These are phyloP conservation scores for Calliopsis andreniformis DNA, from an alignment of 1,140 invertebrate genomes.

Conservation along the genomic window DNA sequence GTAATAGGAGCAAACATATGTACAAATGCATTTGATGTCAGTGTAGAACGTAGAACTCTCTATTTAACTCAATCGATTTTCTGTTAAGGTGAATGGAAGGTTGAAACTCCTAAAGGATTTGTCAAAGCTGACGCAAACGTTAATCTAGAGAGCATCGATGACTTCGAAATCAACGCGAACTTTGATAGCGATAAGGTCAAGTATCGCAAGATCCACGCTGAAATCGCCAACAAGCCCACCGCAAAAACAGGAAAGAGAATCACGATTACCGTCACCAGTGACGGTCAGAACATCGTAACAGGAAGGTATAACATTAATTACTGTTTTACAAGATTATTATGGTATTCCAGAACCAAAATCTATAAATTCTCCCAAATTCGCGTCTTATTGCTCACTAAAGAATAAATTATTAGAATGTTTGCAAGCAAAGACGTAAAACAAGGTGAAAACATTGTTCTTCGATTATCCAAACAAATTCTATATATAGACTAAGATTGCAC, in stretches of 20 bases:
- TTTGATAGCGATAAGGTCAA: conserved; percentile 86
- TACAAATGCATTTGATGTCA: too few species aligned
- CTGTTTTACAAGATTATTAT: not conserved
- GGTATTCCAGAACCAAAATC: too few species aligned
- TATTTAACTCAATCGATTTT: not conserved
- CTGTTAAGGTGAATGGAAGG: conserved; percentile 70
- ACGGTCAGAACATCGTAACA: conserved; percentile 85
- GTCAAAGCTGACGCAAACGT: conserved; percentile 80
- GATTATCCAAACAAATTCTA: not conserved
- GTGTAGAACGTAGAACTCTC: not conserved
- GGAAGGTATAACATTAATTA: conserved; percentile 82
- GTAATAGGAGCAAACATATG: conserved; percentile 77
- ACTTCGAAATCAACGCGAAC: conserved; percentile 84
- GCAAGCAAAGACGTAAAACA: not conserved
- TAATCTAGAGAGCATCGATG: conserved; percentile 84
- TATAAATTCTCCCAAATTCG: too few species aligned
- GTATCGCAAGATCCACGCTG: conserved; percentile 85
- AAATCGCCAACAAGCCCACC: conserved; percentile 84
- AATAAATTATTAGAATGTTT: not conserved
- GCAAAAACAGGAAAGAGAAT: conserved; percentile 84
- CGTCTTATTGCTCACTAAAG: too few species aligned
- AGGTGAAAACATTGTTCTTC: not conserved
- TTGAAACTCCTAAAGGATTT: conserved; percentile 75
- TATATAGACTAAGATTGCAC: conserved; percentile 33
- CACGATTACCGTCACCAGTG: conserved; percentile 84